Base-by-base conservation (phyloP, 92 coral and sea anemone genomes). In the Isaurus tuberculatus region DNA sequence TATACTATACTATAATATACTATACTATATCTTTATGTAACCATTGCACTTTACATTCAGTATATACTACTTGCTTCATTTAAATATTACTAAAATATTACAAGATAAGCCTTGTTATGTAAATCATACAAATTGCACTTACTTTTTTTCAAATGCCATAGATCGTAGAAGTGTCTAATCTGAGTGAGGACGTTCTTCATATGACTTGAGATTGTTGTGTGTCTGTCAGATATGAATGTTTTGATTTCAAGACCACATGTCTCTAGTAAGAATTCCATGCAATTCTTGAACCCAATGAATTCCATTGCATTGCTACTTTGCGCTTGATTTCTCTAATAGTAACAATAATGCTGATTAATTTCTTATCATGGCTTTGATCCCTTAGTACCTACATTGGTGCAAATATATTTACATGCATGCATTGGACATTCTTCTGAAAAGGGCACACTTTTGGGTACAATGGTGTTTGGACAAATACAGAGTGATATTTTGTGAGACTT, bases 251-350 rank as follows among this genome's bases (percentile, higher is more conserved):
- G 57, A 29, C 73, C 40, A 30, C 30, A 32, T 17, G 84, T 61
- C 57, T 28, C 83, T 2, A 84, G 20, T 28, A 74, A 4, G 49
- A 51, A 84, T 14, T 74, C 88, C 84, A 84, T 84, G 58, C 88
- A 84, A 0, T 72, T 72, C 22, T 73, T 31, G 44, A 84, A 84
- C 1, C 88, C 88, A 30, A 84, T 10, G 55, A 55, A 84, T 73
- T 84, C 84, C 88, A 84, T 84, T 5, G 72, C 88, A 61, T 51
- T 73, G 64, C 84, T 84, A 73, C 83, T 84, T 73, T 65, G 84
- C 1, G 88, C 72, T 33, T 84, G 72, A 26, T 84, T 84, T 73
- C 88, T 84, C 88, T 55, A 55, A 55, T 55, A 16, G 16, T 51
- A 51, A 51, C 16, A 51, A 19, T 51, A 51, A 51, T 51, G 6